Base-by-base conservation (phyloP, 2,888 invertebrate genomes). In the Caenorhabditis sp. region DNA sequence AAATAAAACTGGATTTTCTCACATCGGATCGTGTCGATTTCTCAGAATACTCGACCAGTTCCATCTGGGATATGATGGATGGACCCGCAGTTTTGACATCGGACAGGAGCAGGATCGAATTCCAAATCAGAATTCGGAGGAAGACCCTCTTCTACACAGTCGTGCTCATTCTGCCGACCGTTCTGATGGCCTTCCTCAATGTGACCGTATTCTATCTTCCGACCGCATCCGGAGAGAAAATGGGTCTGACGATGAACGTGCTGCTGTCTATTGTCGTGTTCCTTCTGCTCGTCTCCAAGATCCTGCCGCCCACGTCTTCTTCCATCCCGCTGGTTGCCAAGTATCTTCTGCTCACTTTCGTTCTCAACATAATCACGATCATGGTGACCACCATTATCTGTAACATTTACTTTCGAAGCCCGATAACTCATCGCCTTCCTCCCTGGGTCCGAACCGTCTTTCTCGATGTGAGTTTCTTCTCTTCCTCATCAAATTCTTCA, bases 291-390 rank as follows among this genome's bases (percentile, higher is more conserved):
- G 97, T 99, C 80, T 97, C 98, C 82, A 99, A 99, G 92, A 99
- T 99, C 91, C 92, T 99, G 84, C 99, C 99, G 81, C 99, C 99
- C 63, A 98, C 98, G 1, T 98, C 98, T 55, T 93, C 97, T 81
- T 97, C 97, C 89, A 92, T 99, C 89, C 99, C 99, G 65, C 87
- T 92, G 62, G 90, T 73, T 37, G 97, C 98, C 90, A 99, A 98
- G 91, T 99, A 99, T 91, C 93, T 99, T 84, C 92, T 99, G 63
- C 98, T 99, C 91, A 99, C 99, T 66, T 99, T 99, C 92, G 96
- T 99, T 88, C 97, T 99, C 95, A 99, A 99, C 91, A 97, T 99
- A 79, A 95, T 99, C 89, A 96, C 97, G 92, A 99, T 99, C 91
- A 92, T 99, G 87, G 95, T 98, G 66, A 99, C 99, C 13, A 98